A percentile compares a stretch with the other conserved stretches of the same genome.
Evolutionary conservation across 2,113 vertebrate genomes (phyloP).

Genomic region (Sorex fumeus): DNA sequence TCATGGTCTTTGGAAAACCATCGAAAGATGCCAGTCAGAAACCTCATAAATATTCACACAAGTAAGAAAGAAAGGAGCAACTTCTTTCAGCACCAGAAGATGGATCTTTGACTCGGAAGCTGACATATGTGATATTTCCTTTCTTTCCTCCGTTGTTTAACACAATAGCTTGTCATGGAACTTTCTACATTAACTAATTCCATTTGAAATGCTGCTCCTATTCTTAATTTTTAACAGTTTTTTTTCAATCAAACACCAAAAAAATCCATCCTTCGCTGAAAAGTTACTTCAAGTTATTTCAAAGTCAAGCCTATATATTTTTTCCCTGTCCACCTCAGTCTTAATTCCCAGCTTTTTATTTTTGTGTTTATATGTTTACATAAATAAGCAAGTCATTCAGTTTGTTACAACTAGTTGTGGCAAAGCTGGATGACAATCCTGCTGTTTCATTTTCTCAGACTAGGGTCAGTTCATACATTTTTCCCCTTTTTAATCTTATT

Average conservation of each 20-base stretch:
- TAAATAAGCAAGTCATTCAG: background rate
- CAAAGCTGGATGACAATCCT: background rate
- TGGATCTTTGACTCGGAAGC: background rate
- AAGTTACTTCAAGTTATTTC: background rate
- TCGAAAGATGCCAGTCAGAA: background rate
- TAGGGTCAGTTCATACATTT: background rate
- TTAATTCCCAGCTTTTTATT: background rate
- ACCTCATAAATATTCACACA: background rate
- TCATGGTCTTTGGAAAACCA: background rate
- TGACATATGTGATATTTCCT: background rate
- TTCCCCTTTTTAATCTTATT: background rate
- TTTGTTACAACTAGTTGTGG: background rate
- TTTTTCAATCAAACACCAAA: background rate
- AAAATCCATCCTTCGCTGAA: background rate
- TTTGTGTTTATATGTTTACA: background rate
- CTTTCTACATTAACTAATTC: background rate
- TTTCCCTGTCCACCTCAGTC: background rate
- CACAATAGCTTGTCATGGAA: background rate
- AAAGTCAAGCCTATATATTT: background rate
- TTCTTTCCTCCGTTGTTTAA: background rate
- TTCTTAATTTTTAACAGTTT: slow-evolving; percentile 21
- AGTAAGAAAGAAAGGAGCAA: background rate
- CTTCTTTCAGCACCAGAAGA: background rate
- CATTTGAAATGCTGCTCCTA: background rate
- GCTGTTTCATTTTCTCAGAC: background rate